Evolutionary conservation across 1,140 invertebrate species (phyloP), one percentile per base, ranked within the genome.

Genomic region (Charaxes varanes): DNA sequence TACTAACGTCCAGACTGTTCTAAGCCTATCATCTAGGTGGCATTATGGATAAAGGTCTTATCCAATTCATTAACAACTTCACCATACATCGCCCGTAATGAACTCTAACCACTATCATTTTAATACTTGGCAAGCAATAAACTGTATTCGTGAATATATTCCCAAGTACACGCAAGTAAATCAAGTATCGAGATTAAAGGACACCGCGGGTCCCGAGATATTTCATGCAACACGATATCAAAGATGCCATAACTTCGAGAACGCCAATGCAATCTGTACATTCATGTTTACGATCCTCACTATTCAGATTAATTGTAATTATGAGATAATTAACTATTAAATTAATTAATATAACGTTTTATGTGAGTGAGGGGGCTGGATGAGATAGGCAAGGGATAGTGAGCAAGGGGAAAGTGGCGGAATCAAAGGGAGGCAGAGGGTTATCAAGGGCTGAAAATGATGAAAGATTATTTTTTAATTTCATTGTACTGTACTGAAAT

Each of bases 241-340:
- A 45, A 6, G 18, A n/a, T 15, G 13, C 32, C 37, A 44, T 59
- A 62, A 59, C 54, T 51, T 54, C 49, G 53, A 59, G 62, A 55
- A 57, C 60, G 61, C 54, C 52, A 46, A 60, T 60, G 55, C 55
- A 64, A 66, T 70, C 56, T 54, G 45, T 45, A 50, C 57, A 8
- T 22, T 31, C n/a, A n/a, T n/a, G n/a, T n/a, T n/a, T n/a, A n/a
- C n/a, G n/a, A n/a, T n/a, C n/a, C n/a, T n/a, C n/a, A n/a, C n/a
- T n/a, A n/a, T n/a, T n/a, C n/a, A n/a, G n/a, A n/a, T n/a, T n/a
- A n/a, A n/a, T n/a, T n/a, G n/a, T n/a, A n/a, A n/a, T n/a, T n/a
- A n/a, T n/a, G n/a, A n/a, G n/a, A n/a, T n/a, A n/a, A n/a, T n/a
- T n/a, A n/a, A n/a, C n/a, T n/a, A n/a, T n/a, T n/a, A n/a, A n/a